These are phyloP conservation scores for Xestia ashworthii DNA, from an alignment of 2,888 invertebrate genomes.

Conservation along the genomic window DNA sequence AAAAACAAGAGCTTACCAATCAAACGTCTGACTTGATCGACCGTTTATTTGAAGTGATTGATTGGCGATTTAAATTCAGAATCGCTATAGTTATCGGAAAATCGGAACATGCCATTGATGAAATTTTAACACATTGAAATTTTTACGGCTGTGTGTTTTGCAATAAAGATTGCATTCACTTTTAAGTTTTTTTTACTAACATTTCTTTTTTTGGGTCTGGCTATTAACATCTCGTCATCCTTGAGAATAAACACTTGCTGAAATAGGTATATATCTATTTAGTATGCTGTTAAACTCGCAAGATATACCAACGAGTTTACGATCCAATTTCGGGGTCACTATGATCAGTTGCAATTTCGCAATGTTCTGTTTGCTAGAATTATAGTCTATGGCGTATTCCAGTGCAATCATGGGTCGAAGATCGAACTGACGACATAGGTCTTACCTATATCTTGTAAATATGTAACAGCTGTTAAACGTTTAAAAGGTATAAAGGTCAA, in stretches of 20 bases:
- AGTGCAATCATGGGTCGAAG: background rate
- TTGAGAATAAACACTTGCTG: conserved; percentile 12
- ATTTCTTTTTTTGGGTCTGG: background rate
- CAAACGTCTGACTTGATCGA: conserved; percentile 14
- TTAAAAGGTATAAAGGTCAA: conserved; percentile 17
- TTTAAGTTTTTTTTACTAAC: background rate
- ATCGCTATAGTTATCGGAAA: conserved; percentile 12
- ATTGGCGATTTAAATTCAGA: conserved; percentile 36
- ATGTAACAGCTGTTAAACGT: background rate
- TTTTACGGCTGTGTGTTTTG: conserved; percentile 11
- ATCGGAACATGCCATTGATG: conserved; percentile 13
- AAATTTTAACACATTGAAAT: background rate
- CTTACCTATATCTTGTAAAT: background rate
- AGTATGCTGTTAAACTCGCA: background rate
- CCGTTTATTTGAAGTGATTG: conserved; percentile 10
- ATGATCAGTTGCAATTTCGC: conserved; percentile 26
- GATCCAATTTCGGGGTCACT: conserved; percentile 19
- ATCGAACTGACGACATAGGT: conserved; percentile 3
- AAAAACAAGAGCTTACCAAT: conserved; percentile 2
- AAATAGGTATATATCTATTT: conserved; percentile 19
- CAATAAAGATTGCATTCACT: conserved; percentile 1
- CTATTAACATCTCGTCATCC: background rate
- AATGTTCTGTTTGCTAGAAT: conserved; percentile 4
- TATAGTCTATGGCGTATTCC: background rate
- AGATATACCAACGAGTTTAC: background rate